Evolutionary conservation across 2,797 vertebrate genomes (phyloP), one percentile per base, ranked within the genome.

Genomic region (Epinephelus malabaricus): DNA sequence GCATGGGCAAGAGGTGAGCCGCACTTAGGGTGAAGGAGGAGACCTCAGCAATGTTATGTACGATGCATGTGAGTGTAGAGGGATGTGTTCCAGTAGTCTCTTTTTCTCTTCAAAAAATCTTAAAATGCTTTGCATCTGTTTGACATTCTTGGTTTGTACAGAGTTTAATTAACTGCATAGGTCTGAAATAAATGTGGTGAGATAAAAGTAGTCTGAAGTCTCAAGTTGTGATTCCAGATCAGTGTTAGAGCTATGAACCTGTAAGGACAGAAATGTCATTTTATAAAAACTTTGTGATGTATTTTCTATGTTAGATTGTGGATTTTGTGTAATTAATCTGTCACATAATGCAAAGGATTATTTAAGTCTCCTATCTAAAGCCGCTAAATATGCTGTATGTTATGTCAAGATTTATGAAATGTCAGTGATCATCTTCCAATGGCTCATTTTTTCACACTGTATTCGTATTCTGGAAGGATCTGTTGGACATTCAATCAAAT

Each of bases 1-100:
- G 70, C 21, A 58, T 84, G 90, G 84, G 78, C 81, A 88, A 79
- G 87, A 89, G 87, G 88, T 90, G 83, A 91, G 73, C 83, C 10
- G 2, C 38, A 82, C 71, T 78, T 56, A 61, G 50, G 60, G 9
- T 66, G 51, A 75, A 74, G 69, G 23, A 76, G 53, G 43, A 61
- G 56, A 76, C 69, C 76, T 79, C 81, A 78, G 84, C 72, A 74
- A 77, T 49, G 79, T 76, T 73, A 34, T 67, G 45, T 23, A 11
- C 17, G 38, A 51, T 60, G 49, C 71, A 70, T 74, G 69, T 77
- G 58, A 71, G 40, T 25, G 51, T 2, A 58, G 54, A 78, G 60
- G 54, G 66, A 75, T 0, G 67, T 65, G 71, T 73, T 8, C 7
- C 34, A 34, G 18, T 21, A 17, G 38, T 30, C 14, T 49, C 0